phyloP scores from a whole-genome alignment of 2,113 vertebrate species.

The Dunckerocampus dactyliophorus region DNA sequence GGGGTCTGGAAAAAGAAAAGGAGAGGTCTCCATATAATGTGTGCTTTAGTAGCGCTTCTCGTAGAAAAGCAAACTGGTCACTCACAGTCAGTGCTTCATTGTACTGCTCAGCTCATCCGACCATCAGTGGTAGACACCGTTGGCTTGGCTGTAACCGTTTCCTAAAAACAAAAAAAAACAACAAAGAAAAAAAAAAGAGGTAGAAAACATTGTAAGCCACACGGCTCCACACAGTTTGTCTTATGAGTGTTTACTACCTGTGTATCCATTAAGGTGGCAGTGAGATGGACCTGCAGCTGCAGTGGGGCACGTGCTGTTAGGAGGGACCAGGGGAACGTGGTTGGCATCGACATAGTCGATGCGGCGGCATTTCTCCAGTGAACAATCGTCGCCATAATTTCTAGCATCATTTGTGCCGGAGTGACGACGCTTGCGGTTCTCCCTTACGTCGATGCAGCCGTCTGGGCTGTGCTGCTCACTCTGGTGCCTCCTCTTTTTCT shows the following conservation, averaged over 20 bases:
- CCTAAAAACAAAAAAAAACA: slow-evolving; percentile 33
- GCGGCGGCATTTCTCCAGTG: slow-evolving; percentile 26
- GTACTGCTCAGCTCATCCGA: slow-evolving; percentile 31
- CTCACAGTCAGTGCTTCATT: slow-evolving; percentile 52
- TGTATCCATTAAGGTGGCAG: slow-evolving; percentile 51
- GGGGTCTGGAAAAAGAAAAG: slow-evolving; percentile 60
- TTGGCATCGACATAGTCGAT: neutral
- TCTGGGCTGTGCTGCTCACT: slow-evolving; percentile 51
- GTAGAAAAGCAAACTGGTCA: neutral
- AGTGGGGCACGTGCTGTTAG: slow-evolving; percentile 12
- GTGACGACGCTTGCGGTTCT: slow-evolving; percentile 50
- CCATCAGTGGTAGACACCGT: slow-evolving; percentile 41
- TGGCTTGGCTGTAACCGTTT: slow-evolving; percentile 50
- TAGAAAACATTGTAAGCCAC: neutral
- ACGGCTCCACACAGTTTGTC: neutral
- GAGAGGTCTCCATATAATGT: neutral
- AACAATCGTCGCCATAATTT: slow-evolving; percentile 1
- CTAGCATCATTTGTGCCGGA: slow-evolving; percentile 34
- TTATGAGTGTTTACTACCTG: slow-evolving; percentile 42
- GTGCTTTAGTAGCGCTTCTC: neutral
- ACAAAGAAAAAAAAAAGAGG: slow-evolving; percentile 4
- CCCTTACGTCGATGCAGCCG: slow-evolving; percentile 40
- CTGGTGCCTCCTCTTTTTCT: slow-evolving; percentile 81
- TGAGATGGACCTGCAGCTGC: slow-evolving; percentile 16
- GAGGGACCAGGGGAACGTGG: slow-evolving; percentile 3